phyloP scores from a whole-genome alignment of 1,140 invertebrate genomes.

The Drosophila pseudoobscura region DNA sequence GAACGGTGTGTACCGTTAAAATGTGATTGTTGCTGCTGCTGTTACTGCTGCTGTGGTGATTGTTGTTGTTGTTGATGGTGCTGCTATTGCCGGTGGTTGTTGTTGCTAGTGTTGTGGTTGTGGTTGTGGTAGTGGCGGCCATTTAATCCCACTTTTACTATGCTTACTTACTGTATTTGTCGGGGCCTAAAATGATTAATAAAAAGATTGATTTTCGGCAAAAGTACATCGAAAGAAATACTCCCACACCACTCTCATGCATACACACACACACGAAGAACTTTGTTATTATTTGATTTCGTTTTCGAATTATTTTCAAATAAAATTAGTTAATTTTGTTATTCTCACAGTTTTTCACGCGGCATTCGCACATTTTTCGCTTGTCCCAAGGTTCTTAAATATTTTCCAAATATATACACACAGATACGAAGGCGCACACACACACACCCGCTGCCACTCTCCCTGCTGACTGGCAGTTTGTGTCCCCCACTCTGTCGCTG shows the following conservation, averaged over 20 bases:
- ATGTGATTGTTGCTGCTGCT: slow-evolving; percentile 56
- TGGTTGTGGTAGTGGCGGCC: slow-evolving; percentile 77
- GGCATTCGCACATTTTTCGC: slow-evolving; percentile 42
- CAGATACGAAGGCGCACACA: slow-evolving; percentile 16
- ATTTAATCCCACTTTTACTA: slow-evolving; percentile 72
- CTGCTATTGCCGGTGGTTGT: slow-evolving; percentile 63
- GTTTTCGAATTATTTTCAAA: too few species aligned
- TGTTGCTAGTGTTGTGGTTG: slow-evolving; percentile 68
- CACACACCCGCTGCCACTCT: slow-evolving; percentile 38
- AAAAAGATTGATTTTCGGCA: not conserved
- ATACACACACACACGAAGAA: not conserved
- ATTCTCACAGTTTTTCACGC: slow-evolving; percentile 58
- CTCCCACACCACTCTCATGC: slow-evolving; percentile 2
- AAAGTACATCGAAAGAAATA: too few species aligned
- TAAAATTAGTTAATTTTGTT: slow-evolving; percentile 25
- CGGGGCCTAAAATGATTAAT: slow-evolving; percentile 24
- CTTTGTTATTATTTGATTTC: not conserved
- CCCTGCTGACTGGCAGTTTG: slow-evolving; percentile 51
- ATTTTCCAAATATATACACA: slow-evolving; percentile 58
- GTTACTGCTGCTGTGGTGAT: slow-evolving; percentile 18
- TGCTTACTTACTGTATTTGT: slow-evolving; percentile 40
- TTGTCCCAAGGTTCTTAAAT: slow-evolving; percentile 61
- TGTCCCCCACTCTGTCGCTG: slow-evolving; percentile 32
- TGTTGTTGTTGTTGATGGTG: slow-evolving; percentile 40
- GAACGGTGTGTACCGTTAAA: slow-evolving; percentile 68